A percentile compares a stretch with the other conserved stretches of the same genome.
phyloP scores from a whole-genome alignment of 30 jellyfish, hydroid and myxozoan genomes.

The Pseudorhiza aurosa region DNA sequence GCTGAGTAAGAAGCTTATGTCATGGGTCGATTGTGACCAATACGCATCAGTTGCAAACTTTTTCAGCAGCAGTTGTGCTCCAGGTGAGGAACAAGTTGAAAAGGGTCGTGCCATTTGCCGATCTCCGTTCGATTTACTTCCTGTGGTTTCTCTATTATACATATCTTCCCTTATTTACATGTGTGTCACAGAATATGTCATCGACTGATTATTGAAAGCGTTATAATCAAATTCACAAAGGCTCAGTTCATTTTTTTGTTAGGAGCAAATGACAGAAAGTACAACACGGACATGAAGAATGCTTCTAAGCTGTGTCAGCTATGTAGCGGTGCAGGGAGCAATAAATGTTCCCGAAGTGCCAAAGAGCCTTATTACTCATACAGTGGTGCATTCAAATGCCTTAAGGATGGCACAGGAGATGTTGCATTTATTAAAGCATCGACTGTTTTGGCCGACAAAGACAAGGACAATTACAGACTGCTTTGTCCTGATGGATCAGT shows the following conservation, averaged over 20 bases:
- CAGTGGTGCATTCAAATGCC: constrained; percentile 40
- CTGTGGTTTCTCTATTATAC: too few species aligned
- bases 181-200: too few species aligned
- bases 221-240: too few species aligned
- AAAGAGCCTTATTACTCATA: constrained; percentile 44
- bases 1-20: constrained; percentile 13
- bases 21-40: constrained; percentile 26
- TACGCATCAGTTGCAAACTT: constrained; percentile 32
- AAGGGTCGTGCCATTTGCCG: too few species aligned
- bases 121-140: too few species aligned
- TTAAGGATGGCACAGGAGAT: constrained; percentile 50
- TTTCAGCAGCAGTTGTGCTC: constrained; percentile 50
- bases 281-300: constrained; percentile 3
- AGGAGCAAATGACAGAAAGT: constrained; percentile 43
- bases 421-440: constrained; percentile 50
- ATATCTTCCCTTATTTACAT: too few species aligned
- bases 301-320: constrained; percentile 21
- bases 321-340: constrained; percentile 22
- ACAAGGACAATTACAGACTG: constrained; percentile 22
- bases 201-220: too few species aligned
- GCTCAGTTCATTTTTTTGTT: neutral
- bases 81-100: constrained; percentile 12
- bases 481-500: constrained; percentile 46
- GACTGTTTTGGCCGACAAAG: neutral
- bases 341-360: constrained; percentile 31